These are phyloP conservation scores for Ginglymostoma cirratum DNA, from an alignment of 2,113 vertebrate species.

Conservation along the genomic window DNA sequence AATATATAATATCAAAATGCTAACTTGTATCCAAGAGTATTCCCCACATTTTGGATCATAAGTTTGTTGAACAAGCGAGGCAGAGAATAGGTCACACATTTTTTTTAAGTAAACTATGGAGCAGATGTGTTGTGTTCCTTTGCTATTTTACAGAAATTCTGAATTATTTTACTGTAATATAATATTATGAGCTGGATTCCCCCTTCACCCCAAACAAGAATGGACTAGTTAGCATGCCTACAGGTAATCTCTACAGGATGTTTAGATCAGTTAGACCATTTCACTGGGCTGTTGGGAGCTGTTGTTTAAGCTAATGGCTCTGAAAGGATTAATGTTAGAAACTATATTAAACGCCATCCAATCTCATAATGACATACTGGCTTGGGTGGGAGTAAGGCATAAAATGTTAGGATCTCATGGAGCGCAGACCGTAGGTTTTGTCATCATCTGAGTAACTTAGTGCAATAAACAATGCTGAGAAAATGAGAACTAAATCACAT, in stretches of 20 bases:
- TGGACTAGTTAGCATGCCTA: neutral
- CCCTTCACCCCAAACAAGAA: neutral
- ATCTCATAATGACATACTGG: too few species aligned
- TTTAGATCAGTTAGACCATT: neutral
- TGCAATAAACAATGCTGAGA: too few species aligned
- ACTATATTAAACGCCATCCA: too few species aligned
- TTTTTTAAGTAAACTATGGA: neutral
- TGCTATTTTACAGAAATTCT: neutral
- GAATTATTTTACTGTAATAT: neutral
- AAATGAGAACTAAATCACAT: too few species aligned
- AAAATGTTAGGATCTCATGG: too few species aligned
- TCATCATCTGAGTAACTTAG: too few species aligned
- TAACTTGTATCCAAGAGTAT: neutral
- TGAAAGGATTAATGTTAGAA: too few species aligned
- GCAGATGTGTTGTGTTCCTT: neutral
- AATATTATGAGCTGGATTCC: neutral
- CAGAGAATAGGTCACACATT: neutral
- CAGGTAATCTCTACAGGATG: neutral
- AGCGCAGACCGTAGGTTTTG: too few species aligned
- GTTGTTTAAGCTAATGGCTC: too few species aligned
- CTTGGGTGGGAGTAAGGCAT: too few species aligned
- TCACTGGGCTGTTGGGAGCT: neutral
- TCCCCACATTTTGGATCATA: neutral
- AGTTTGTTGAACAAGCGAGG: neutral
- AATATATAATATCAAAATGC: neutral